These are phyloP conservation scores for Beroe forskalii DNA, from an alignment of 37 sponge, comb jelly and placozoan genomes.

Conservation along the genomic window DNA sequence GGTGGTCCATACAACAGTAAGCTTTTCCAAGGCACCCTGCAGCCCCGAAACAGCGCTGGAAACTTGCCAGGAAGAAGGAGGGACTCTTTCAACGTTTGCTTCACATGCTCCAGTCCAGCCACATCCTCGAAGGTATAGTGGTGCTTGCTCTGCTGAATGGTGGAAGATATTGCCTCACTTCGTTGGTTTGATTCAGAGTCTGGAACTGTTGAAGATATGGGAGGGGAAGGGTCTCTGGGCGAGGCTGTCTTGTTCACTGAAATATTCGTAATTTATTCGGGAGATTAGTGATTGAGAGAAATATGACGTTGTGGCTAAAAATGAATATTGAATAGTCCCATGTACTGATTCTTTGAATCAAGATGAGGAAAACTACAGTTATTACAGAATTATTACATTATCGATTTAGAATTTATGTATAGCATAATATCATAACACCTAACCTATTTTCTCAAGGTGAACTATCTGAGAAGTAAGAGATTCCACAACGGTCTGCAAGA, in stretches of 20 bases:
- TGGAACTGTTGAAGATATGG: background rate
- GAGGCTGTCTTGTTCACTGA: conserved; percentile 8
- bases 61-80: conserved; percentile 72
- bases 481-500: conserved; percentile 53
- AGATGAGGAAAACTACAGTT: too few species aligned
- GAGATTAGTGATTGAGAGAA: too few species aligned
- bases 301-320: too few species aligned
- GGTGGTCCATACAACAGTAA: conserved; percentile 87
- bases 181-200: background rate
- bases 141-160: conserved; percentile 30
- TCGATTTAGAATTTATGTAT: too few species aligned
- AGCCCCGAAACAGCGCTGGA: conserved; percentile 72
- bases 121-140: conserved; percentile 67
- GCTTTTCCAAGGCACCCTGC: conserved; percentile 77
- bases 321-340: too few species aligned
- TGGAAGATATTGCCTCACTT: conserved; percentile 33
- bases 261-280: background rate
- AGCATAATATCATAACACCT: too few species aligned
- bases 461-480: conserved; percentile 17
- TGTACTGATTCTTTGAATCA: too few species aligned
- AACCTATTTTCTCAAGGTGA: conserved; percentile 16
- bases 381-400: too few species aligned
- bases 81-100: conserved; percentile 77
- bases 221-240: background rate
- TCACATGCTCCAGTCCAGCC: conserved; percentile 77